phyloP scores from a whole-genome alignment of 2,797 vertebrate genomes.

The Parauchenoglanis ngamensis region DNA sequence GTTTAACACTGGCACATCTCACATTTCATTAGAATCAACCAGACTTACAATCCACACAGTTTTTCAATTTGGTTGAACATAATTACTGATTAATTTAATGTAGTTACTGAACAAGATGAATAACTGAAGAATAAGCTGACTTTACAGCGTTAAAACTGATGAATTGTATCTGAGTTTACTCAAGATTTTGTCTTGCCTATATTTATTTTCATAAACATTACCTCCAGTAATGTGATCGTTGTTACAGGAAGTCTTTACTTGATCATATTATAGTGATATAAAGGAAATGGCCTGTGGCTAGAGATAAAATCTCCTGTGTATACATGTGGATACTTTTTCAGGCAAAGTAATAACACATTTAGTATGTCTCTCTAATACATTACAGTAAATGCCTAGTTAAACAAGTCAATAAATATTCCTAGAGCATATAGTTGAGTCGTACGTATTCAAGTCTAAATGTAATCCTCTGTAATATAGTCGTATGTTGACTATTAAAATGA shows the following conservation, averaged over 20 bases:
- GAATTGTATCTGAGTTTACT: neutral
- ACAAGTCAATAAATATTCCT: slow-evolving; percentile 45
- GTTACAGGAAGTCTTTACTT: slow-evolving; percentile 38
- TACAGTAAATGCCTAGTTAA: neutral
- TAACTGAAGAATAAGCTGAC: neutral
- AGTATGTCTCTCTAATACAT: neutral
- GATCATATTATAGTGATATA: slow-evolving; percentile 37
- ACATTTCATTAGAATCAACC: neutral
- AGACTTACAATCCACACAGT: neutral
- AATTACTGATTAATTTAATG: neutral
- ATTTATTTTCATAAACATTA: neutral
- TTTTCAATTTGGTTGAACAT: neutral
- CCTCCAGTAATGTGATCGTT: neutral
- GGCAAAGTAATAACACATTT: neutral
- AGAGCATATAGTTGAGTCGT: slow-evolving; percentile 4
- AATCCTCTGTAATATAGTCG: neutral
- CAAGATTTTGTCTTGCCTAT: neutral
- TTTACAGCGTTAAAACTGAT: neutral
- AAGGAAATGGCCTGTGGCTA: slow-evolving; percentile 43
- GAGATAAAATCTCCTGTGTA: slow-evolving; percentile 27
- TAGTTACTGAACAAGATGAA: neutral
- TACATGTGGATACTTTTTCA: neutral
- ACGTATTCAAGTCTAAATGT: slow-evolving; percentile 10
- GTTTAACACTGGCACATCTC: neutral
- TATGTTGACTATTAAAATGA: slow-evolving; percentile 17